phyloP scores from a whole-genome alignment of 1,140 invertebrate species.

The Chironomus striatipennis region DNA sequence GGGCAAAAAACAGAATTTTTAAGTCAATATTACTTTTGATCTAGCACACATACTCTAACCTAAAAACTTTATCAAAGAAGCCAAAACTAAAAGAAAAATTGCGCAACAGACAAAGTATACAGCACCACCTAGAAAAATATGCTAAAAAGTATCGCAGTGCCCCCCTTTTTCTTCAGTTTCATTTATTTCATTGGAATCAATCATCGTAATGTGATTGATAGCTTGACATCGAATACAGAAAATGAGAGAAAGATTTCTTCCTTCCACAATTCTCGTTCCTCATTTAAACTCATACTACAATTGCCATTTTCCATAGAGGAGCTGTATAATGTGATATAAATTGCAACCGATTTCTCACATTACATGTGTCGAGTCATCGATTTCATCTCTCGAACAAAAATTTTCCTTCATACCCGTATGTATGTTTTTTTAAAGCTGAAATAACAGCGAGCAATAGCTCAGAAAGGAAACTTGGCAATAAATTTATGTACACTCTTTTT shows the following conservation, averaged over 20 bases:
- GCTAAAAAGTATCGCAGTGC: too few relatives aligned
- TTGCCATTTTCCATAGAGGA: background rate
- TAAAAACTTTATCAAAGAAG: too few relatives aligned
- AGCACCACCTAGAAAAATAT: background rate
- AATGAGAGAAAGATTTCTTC: background rate
- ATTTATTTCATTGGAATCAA: background rate
- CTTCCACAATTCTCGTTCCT: background rate
- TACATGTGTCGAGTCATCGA: conserved; percentile 11
- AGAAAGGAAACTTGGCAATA: background rate
- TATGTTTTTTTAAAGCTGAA: too few relatives aligned
- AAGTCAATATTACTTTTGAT: too few relatives aligned
- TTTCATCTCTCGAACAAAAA: too few relatives aligned
- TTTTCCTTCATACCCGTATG: too few relatives aligned
- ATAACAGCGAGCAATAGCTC: background rate
- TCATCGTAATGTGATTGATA: conserved; percentile 8
- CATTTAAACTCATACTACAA: background rate
- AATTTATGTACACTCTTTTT: background rate
- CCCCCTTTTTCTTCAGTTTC: too few relatives aligned
- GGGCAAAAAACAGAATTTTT: too few relatives aligned
- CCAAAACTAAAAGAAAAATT: too few relatives aligned
- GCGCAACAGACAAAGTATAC: too few relatives aligned
- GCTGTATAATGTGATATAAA: background rate
- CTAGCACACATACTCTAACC: too few relatives aligned
- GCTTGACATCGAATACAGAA: background rate
- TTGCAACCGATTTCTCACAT: conserved; percentile 7